A percentile compares a stretch with the other conserved stretches of the same genome.
Conservation (phyloP, 1,140 invertebrate species). For the Cataglyphis hispanica region DNA sequence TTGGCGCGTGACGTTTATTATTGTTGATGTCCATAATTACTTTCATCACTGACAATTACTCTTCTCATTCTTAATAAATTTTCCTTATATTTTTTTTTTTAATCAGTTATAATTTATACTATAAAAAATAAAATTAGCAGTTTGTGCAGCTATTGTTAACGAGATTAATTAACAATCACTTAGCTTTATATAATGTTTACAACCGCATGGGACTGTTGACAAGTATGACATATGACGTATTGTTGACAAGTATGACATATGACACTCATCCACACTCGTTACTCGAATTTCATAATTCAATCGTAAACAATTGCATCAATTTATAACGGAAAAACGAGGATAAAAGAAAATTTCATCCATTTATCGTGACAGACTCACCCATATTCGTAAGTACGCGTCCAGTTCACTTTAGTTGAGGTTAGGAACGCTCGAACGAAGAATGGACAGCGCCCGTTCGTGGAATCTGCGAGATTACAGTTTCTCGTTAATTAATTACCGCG, state of each 20-base stretch:
- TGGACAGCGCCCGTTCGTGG: conserved; percentile 50
- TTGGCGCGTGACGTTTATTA: conserved; percentile 26
- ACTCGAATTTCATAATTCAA: not conserved
- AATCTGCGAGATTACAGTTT: conserved; percentile 56
- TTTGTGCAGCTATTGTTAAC: not conserved
- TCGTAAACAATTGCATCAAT: not conserved
- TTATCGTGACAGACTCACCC: conserved; percentile 63
- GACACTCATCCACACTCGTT: not conserved
- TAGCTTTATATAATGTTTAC: conserved; percentile 22
- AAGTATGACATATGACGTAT: conserved; percentile 7
- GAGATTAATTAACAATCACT: no score
- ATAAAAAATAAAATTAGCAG: not conserved
- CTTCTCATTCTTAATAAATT: not conserved
- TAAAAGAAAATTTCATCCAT: not conserved
- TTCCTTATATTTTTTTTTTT: not conserved
- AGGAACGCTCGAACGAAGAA: conserved; percentile 24
- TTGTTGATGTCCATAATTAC: not conserved
- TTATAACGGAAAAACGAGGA: not conserved
- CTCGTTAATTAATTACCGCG: conserved; percentile 68
- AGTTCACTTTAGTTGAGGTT: conserved; percentile 58
- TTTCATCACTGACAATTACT: not conserved
- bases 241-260: not conserved
- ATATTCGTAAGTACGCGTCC: conserved; percentile 44
- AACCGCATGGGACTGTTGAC: conserved; percentile 1
- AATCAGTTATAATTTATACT: not conserved